Evolutionary conservation across 2,888 invertebrate genomes (phyloP).

Genomic region (Theristus sp.): DNA sequence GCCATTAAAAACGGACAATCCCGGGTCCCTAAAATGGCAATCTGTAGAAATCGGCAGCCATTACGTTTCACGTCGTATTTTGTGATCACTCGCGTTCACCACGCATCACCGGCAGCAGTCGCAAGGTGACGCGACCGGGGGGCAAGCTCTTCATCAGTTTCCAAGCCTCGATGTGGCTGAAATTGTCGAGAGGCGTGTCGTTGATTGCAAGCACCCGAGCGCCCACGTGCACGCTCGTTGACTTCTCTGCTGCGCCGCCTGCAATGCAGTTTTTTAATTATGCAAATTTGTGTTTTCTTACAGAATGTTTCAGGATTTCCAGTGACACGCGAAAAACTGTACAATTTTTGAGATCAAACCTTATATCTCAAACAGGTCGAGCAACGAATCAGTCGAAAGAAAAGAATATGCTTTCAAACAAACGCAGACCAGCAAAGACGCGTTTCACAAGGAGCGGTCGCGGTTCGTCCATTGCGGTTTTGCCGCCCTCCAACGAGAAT

Average conservation of each 20-base stretch:
- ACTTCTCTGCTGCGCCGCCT: constrained; percentile 77
- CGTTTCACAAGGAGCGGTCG: background rate
- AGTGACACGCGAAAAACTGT: too few relatives aligned
- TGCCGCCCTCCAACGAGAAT: background rate
- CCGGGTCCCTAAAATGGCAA: too few relatives aligned
- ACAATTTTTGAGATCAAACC: too few relatives aligned
- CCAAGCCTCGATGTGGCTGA: constrained; percentile 87
- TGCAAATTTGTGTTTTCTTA: too few relatives aligned
- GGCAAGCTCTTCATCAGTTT: constrained; percentile 48
- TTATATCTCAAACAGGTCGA: background rate
- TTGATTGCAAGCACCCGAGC: constrained; percentile 70
- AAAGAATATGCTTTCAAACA: background rate
- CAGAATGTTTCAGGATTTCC: too few relatives aligned
- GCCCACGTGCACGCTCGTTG: constrained; percentile 58
- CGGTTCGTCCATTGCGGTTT: background rate
- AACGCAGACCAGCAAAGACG: background rate
- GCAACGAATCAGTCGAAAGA: background rate
- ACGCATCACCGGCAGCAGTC: background rate
- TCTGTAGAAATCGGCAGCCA: too few relatives aligned
- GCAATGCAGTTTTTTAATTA: background rate
- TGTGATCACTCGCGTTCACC: too few relatives aligned
- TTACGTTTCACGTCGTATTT: too few relatives aligned
- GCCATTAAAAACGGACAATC: too few relatives aligned
- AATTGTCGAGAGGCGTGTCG: constrained; percentile 54
- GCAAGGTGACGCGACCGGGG: background rate